A percentile compares a stretch with the other conserved stretches of the same genome.
These are phyloP conservation scores for Tortrix viridana DNA, from an alignment of 2,888 invertebrate species.

Conservation along the genomic window DNA sequence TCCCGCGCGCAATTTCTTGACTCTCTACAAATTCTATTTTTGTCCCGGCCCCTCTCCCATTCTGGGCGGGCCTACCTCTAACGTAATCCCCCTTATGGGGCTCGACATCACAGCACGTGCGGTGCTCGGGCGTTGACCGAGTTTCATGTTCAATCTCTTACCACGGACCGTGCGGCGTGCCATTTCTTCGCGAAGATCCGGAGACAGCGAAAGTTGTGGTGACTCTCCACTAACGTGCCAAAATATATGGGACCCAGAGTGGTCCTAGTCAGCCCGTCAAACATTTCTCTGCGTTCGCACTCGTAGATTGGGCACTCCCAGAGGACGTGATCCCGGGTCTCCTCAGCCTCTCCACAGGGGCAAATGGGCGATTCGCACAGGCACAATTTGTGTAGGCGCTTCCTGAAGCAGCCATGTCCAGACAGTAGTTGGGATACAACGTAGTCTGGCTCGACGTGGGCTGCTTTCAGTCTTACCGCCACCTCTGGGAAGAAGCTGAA, in stretches of 20 bases:
- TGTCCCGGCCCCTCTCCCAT: neutral
- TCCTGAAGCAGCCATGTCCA: too few species aligned
- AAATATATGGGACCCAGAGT: neutral
- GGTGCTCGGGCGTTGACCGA: neutral
- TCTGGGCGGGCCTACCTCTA: neutral
- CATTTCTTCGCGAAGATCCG: neutral
- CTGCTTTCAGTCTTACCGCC: too few species aligned
- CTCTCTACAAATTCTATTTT: neutral
- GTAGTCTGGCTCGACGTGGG: too few species aligned
- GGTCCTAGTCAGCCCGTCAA: neutral
- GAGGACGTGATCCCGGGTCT: neutral
- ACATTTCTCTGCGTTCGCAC: neutral
- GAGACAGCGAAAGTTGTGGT: neutral
- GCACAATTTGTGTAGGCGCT: too few species aligned
- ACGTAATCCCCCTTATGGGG: conserved; percentile 5
- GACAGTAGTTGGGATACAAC: too few species aligned
- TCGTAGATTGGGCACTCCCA: neutral
- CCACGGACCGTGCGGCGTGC: neutral
- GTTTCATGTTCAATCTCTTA: neutral
- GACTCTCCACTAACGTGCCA: neutral
- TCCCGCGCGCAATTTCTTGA: conserved; percentile 7
- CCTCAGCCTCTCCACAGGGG: neutral
- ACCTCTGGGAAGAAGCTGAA: too few species aligned
- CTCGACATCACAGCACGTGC: conserved; percentile 2
- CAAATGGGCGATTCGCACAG: too few species aligned